Evolutionary conservation across 2,797 vertebrate species (phyloP), one percentile per base, ranked within the genome.

Genomic region (Melanotaenia pygmaea): DNA sequence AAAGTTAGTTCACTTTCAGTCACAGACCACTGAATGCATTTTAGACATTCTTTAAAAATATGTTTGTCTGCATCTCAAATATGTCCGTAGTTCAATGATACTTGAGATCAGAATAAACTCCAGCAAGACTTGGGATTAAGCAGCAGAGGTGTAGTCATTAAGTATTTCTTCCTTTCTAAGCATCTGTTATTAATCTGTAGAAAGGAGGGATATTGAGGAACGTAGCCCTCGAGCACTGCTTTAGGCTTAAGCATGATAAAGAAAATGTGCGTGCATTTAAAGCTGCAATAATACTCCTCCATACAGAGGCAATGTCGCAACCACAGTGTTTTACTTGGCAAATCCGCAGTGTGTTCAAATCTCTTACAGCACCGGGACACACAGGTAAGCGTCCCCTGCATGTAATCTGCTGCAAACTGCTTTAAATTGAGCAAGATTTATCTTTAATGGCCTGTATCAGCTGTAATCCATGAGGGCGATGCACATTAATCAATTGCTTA

Each of bases 401-500:
- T 61, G 77, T 86, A 79, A 83, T 86, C 84, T 81, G 69, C 78
- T 75, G 75, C 82, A 77, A 85, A 87, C 63, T 40, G 67, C 71
- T 84, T 81, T 73, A 74, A 89, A 87, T 87, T 76, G 78, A 80
- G 76, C 76, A 38, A 70, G 72, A 80, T 88, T 83, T 88, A 87
- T 86, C 77, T 86, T 84, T 89, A 91, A 92, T 86, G 87, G 80
- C 79, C 83, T 84, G 76, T 78, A 91, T 90, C 87, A 87, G 72
- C 87, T 64, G 74, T 74, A 85, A 83, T 90, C 87, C 82, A 77
- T 88, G 79, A 78, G 82, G 72, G 79, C 67, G 82, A 85, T 70
- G 61, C 60, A n/a, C 78, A 79, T 88, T 86, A 86, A 92, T 92
- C 90, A 91, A 86, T 91, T 38, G 38, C 78, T 62, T 89, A 92